A percentile compares a stretch with the other conserved stretches of the same genome.
Evolutionary conservation across 2,888 invertebrate species (phyloP).

Genomic region (Melanargia galathea): DNA sequence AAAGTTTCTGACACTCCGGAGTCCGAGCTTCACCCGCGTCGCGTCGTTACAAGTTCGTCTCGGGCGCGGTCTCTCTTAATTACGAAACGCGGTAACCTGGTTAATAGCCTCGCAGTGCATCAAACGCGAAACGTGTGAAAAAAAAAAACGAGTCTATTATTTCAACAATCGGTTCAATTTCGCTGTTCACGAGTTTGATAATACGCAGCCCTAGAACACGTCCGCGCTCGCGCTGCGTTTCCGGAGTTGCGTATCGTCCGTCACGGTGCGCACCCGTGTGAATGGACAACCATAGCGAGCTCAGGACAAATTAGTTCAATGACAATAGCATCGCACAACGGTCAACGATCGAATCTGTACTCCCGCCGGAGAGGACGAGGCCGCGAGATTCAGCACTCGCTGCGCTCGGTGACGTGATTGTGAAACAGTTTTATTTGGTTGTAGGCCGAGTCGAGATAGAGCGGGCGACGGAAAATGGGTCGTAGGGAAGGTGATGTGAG

Average conservation of each 20-base stretch:
- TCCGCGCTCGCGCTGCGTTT: constrained; percentile 58
- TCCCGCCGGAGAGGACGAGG: constrained; percentile 48
- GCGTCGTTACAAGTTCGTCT: constrained; percentile 35
- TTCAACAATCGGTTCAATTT: constrained; percentile 35
- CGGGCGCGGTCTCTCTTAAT: constrained; percentile 57
- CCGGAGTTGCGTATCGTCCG: constrained; percentile 61
- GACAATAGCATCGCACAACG: constrained; percentile 63
- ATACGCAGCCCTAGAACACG: constrained; percentile 36
- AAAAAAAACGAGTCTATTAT: constrained; percentile 27
- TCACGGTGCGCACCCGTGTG: constrained; percentile 73
- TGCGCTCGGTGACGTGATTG: constrained; percentile 45
- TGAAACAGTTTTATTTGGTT: constrained; percentile 63
- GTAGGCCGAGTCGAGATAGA: constrained; percentile 67
- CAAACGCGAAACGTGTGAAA: constrained; percentile 70
- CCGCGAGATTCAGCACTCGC: constrained; percentile 45
- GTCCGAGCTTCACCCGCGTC: constrained; percentile 30
- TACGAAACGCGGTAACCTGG: constrained; percentile 75
- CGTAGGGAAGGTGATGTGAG: constrained; percentile 59
- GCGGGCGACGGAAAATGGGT: constrained; percentile 62
- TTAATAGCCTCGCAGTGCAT: constrained; percentile 75
- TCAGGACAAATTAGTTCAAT: constrained; percentile 56
- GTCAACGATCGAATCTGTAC: constrained; percentile 55
- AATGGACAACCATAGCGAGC: constrained; percentile 68
- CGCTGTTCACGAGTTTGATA: constrained; percentile 30
- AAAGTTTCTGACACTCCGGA: constrained; percentile 56